A percentile compares a stretch with the other conserved stretches of the same genome.
These are phyloP conservation scores for Melierax canorus DNA, from an alignment of 2,113 vertebrate species.

Conservation along the genomic window DNA sequence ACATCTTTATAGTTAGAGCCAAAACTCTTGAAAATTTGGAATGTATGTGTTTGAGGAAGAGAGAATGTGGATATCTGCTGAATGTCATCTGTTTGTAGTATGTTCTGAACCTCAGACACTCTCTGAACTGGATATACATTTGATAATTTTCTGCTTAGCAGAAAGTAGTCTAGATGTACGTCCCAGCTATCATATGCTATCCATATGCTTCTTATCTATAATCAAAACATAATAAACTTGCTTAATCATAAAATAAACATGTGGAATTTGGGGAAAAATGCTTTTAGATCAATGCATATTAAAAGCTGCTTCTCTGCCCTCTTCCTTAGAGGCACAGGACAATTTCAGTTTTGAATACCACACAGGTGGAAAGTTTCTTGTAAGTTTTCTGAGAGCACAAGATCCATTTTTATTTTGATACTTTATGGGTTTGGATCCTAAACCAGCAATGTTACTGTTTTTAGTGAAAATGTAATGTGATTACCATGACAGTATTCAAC, in stretches of 20 bases:
- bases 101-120: neutral
- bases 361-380: neutral
- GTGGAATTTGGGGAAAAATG: neutral
- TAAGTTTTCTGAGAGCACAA: neutral
- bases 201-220: neutral
- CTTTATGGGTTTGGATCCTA: neutral
- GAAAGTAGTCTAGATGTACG: neutral
- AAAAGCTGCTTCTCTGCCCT: neutral
- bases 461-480: neutral
- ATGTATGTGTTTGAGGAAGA: neutral
- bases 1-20: neutral
- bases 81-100: neutral
- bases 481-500: neutral
- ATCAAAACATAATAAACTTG: neutral
- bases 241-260: neutral
- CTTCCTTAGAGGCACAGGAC: neutral
- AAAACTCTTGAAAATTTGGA: neutral
- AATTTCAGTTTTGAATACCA: neutral
- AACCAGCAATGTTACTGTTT: neutral
- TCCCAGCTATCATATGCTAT: neutral
- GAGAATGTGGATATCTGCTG: neutral
- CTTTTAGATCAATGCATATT: neutral
- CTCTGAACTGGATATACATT: neutral
- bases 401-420: neutral
- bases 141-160: neutral